Conservation (phyloP, 2,888 invertebrate species). For the Branchipolynoe longqiensis region DNA sequence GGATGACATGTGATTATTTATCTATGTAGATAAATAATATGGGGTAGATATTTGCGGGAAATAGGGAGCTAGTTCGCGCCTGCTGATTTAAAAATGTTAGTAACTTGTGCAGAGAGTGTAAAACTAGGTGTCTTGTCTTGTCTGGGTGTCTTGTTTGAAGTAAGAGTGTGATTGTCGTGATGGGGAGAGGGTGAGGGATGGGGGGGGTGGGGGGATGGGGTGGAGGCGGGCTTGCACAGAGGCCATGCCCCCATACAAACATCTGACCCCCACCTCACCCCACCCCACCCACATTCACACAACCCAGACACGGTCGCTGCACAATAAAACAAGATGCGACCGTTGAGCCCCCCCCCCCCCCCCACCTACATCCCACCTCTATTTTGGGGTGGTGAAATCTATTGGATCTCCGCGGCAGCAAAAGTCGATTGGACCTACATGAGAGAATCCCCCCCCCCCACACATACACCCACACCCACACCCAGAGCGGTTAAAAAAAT, state of each 20-base stretch:
- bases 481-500: too few species aligned
- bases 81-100: too few species aligned
- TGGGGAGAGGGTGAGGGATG: not conserved
- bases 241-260: not conserved
- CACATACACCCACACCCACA: not conserved
- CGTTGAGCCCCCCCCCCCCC: slow-evolving; percentile 12
- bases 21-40: too few species aligned
- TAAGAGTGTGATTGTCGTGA: not conserved
- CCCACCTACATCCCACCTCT: slow-evolving; percentile 13
- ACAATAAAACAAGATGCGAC: slow-evolving; percentile 36
- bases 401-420: slow-evolving; percentile 30
- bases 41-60: too few species aligned
- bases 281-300: not conserved
- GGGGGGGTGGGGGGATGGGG: not conserved
- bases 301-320: slow-evolving; percentile 17
- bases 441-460: not conserved
- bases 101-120: too few species aligned
- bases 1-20: too few species aligned
- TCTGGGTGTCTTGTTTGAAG: not conserved
- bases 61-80: too few species aligned
- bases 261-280: not conserved
- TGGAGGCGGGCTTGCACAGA: not conserved
- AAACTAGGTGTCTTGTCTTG: not conserved
- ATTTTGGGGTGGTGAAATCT: slow-evolving; percentile 39
- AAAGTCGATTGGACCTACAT: not conserved